A percentile compares a stretch with the other conserved stretches of the same genome.
Evolutionary conservation across 37 sponge, comb jelly and placozoan genomes (phyloP).

Genomic region (Oopsacas minuta): DNA sequence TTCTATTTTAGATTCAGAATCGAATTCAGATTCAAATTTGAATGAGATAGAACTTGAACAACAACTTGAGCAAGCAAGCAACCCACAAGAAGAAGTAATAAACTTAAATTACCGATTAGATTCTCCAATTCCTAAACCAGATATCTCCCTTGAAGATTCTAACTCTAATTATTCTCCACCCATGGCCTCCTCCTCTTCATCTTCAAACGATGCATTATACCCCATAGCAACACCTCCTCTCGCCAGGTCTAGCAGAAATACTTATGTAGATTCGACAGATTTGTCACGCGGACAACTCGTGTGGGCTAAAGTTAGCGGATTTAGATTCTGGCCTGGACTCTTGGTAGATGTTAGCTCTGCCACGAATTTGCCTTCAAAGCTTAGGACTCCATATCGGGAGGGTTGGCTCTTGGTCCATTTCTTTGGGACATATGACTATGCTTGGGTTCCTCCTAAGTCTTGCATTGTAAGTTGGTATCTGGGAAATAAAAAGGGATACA

Average conservation of each 20-base stretch:
- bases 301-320: background rate
- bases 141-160: background rate
- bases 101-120: background rate
- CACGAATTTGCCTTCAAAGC: background rate
- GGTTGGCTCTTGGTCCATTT: background rate
- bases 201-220: background rate
- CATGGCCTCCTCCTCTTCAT: background rate
- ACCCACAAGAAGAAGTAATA: background rate
- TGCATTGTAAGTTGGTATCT: background rate
- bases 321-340: background rate
- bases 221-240: background rate
- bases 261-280: background rate
- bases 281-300: background rate
- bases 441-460: background rate
- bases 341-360: background rate
- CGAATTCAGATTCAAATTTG: background rate
- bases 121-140: background rate
- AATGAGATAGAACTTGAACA: background rate
- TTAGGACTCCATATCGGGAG: background rate
- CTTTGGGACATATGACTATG: constrained; percentile 1
- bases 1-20: background rate
- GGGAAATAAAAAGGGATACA: background rate
- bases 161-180: background rate
- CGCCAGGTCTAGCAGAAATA: background rate
- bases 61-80: background rate